phyloP scores from a whole-genome alignment of 1,140 invertebrate genomes.

The Dreissena rostriformis region DNA sequence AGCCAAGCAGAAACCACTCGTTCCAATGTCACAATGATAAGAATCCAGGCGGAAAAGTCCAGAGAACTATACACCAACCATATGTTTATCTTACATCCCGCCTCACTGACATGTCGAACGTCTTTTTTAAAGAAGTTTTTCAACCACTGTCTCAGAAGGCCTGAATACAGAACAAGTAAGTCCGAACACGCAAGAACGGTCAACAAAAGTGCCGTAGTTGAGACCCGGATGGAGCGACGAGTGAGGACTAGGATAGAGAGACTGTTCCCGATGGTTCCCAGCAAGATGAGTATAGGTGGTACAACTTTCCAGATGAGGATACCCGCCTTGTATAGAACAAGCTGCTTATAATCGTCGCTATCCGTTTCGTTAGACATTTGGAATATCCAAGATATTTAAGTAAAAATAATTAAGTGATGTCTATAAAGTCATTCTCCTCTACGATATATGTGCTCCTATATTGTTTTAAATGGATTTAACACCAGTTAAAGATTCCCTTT shows the following conservation, averaged over 20 bases:
- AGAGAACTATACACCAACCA: slow-evolving; percentile 63
- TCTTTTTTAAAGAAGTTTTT: slow-evolving; percentile 55
- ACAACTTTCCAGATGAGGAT: slow-evolving; percentile 46
- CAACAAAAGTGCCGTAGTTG: slow-evolving; percentile 58
- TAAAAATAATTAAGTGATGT: no score
- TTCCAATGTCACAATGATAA: slow-evolving; percentile 70
- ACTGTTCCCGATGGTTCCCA: slow-evolving; percentile 65
- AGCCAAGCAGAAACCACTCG: slow-evolving; percentile 66
- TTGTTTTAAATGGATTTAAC: no score
- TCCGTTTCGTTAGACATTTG: no score
- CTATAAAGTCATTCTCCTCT: no score
- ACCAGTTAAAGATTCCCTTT: no score
- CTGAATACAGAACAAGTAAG: slow-evolving; percentile 64
- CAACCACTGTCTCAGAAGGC: slow-evolving; percentile 66
- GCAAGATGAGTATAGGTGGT: slow-evolving; percentile 58
- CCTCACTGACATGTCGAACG: slow-evolving; percentile 37
- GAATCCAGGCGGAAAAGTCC: slow-evolving; percentile 69
- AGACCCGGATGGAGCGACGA: slow-evolving; percentile 38
- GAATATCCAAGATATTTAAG: no score
- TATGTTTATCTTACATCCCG: slow-evolving; percentile 63
- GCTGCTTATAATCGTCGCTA: background rate
- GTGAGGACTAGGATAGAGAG: slow-evolving; percentile 62
- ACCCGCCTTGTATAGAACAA: slow-evolving; percentile 19
- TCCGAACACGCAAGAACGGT: slow-evolving; percentile 61
- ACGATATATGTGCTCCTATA: no score